These are phyloP conservation scores for Ciconia nigra DNA, from an alignment of 2,797 vertebrate species.

Conservation along the genomic window DNA sequence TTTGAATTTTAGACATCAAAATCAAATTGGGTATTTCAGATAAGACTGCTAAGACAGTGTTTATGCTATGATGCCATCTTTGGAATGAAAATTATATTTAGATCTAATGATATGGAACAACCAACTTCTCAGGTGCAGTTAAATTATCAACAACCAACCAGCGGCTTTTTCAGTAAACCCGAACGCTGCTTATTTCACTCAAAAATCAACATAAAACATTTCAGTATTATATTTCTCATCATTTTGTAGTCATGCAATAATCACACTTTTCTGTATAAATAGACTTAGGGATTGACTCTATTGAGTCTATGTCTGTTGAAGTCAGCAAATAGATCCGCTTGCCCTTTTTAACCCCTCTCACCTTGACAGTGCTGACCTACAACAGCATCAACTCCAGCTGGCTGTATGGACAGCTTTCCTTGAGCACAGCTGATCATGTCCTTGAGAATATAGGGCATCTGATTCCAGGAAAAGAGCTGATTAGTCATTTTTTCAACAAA, in stretches of 20 bases:
- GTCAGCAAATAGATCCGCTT: background rate
- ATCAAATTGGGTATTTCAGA: background rate
- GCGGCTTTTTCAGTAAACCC: background rate
- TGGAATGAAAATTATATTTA: background rate
- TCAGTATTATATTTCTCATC: background rate
- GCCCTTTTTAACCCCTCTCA: background rate
- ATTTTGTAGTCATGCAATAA: background rate
- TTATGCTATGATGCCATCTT: background rate
- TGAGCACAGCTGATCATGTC: background rate
- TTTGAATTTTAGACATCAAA: conserved; percentile 15
- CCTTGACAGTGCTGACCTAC: background rate
- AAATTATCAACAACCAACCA: background rate
- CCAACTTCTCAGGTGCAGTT: background rate
- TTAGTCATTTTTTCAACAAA: background rate
- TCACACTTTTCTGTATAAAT: background rate
- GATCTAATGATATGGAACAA: background rate
- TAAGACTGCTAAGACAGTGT: background rate
- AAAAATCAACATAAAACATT: background rate
- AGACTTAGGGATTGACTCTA: background rate
- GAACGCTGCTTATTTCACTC: background rate
- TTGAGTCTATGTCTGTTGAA: background rate
- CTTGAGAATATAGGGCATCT: background rate
- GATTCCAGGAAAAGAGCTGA: background rate
- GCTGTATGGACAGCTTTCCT: background rate
- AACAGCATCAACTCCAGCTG: background rate